phyloP scores from a whole-genome alignment of 35 echinoderm and acorn worm species.

The Heliocidaris tuberculata region DNA sequence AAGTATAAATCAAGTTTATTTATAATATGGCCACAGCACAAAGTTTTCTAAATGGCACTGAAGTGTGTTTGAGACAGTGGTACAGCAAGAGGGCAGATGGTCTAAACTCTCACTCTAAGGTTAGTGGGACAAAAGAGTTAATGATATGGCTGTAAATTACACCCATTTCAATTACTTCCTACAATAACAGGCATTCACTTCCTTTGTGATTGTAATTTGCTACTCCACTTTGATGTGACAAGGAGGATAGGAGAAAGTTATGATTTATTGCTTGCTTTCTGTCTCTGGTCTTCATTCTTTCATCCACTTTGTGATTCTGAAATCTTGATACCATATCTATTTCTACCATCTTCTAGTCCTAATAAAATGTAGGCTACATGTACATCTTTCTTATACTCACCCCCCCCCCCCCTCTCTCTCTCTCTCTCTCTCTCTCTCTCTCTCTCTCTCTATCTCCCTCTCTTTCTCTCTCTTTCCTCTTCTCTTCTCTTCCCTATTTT shows the following conservation, averaged over 20 bases:
- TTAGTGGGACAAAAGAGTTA: neutral
- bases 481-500: neutral
- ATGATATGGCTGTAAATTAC: neutral
- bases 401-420: neutral
- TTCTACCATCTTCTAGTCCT: neutral
- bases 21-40: neutral
- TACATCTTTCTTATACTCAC: neutral
- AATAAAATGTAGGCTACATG: neutral
- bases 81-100: neutral
- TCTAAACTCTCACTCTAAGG: neutral
- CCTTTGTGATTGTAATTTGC: neutral
- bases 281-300: neutral
- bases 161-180: slow-evolving; percentile 17
- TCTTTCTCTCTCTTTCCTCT: neutral
- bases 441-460: too few relatives aligned
- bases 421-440: neutral
- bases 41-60: neutral
- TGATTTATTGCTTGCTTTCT: neutral
- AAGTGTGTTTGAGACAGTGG: neutral
- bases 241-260: neutral
- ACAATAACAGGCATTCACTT: slow-evolving; percentile 5
- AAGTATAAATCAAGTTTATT: neutral
- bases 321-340: neutral
- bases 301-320: neutral
- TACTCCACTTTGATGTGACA: neutral